Evolutionary conservation across 2,113 vertebrate genomes (phyloP), one percentile per base, ranked within the genome.

Genomic region (Clarias magur): DNA sequence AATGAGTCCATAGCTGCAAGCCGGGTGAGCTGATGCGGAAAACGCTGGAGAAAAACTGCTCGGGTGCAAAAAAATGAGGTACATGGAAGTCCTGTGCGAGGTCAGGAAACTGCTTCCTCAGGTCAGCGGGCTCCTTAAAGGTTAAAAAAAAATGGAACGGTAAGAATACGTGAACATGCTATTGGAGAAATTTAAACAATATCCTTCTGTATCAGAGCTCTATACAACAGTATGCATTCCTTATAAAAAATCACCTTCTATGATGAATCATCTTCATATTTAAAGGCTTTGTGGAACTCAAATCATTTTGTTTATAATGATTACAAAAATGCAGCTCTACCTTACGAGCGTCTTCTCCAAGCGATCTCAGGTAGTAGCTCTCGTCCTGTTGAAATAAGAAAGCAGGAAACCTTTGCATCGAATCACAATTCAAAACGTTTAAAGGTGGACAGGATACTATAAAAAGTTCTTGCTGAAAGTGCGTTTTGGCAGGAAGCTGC

Each of bases 1-100:
- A 99, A 89, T 99, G 98, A 0, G 98, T 99, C 98, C 98, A 99
- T 54, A 99, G 93, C 92, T 99, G 98, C 79, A 99, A 93, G 27
- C 97, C 97, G 67, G 95, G 92, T 78, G 98, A 99, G 91, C 98
- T 99, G 93, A 99, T 98, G 21, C 98, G 97, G 91, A 99, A 98
- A 13, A 99, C 96, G 0, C 97, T 98, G 89, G 98, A 99, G 92
- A 99, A 99, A 88, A 99, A 98, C 86, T 96, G 96, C 0, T 97
- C 94, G 0, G 96, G 94, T 84, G 95, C 94, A 93, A 99, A 99
- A 94, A 97, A 98, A 25, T 93, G 90, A 62, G 97, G 97, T 84
- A 97, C 93, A 9, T 93, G 91, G 88, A 99, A 96, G 86, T 99
- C 98, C 88, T 94, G 90, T 21, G 97, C 96, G 94, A 99, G 90